A percentile compares a stretch with the other conserved stretches of the same genome.
These are phyloP conservation scores for Spilogale gracilis DNA, from an alignment of 2,113 vertebrate species.

Conservation along the genomic window DNA sequence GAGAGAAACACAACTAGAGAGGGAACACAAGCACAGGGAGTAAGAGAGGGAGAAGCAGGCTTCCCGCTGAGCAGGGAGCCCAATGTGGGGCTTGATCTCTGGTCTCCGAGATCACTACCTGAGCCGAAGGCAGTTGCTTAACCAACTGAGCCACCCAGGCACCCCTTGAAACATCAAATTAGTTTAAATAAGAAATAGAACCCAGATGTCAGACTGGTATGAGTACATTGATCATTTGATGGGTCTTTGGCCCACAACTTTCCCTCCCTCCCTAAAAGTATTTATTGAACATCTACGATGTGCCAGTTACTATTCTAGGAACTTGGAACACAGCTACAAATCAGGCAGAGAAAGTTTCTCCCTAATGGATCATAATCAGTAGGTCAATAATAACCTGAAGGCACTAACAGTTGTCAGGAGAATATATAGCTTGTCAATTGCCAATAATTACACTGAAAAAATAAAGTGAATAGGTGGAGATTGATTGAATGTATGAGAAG, in stretches of 20 bases:
- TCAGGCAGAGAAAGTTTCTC: neutral
- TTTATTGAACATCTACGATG: neutral
- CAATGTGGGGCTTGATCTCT: too few species aligned
- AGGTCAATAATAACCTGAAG: neutral
- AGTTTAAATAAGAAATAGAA: neutral
- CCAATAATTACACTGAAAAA: neutral
- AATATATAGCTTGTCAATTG: neutral
- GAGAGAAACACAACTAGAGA: too few species aligned
- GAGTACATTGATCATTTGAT: neutral
- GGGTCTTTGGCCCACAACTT: neutral
- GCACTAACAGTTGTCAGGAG: neutral
- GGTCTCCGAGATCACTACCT: too few species aligned
- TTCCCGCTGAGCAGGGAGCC: too few species aligned
- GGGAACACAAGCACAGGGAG: too few species aligned
- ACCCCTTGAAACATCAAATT: neutral
- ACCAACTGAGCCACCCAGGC: too few species aligned
- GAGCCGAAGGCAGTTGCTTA: too few species aligned
- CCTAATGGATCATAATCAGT: neutral
- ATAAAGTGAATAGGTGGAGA: neutral
- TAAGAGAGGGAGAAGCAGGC: too few species aligned
- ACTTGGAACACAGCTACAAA: neutral
- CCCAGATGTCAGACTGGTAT: neutral
- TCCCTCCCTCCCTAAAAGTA: slow-evolving; percentile 15
- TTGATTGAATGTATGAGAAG: neutral
- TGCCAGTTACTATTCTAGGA: neutral